Base-by-base conservation (phyloP, 2,797 vertebrate genomes). In the Atherinosoma microstoma region DNA sequence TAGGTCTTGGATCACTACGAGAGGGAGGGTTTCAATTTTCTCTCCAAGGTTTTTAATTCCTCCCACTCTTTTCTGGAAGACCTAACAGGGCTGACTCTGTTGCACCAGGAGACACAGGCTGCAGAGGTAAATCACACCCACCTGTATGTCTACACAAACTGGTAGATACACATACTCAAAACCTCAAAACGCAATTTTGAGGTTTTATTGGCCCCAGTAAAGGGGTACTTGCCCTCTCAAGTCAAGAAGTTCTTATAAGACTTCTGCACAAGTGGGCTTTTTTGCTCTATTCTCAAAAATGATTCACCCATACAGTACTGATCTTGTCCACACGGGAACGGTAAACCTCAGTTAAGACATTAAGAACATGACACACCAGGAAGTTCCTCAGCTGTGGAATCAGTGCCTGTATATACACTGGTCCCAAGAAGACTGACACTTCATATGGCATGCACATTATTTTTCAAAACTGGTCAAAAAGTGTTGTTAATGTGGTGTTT, bases 31-130 rank as follows among this genome's bases (percentile, higher is more conserved):
- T 99, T 99, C 92, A 84, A 90, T 87, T 99, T 99, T 93, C 93
- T 99, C 58, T 95, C 94, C 6, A 95, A 97, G 80, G 98, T 98
- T 86, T 99, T 99, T 89, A 98, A 99, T 93, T 99, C 98, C n/a
- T 98, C 98, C 18, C 98, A 99, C 94, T 97, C 97, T 56, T 99
- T 98, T 94, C 94, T 99, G 88, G 98, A 99, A 91, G 98, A 99
- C 87, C 92, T 99, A 89, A 99, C 98, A 0, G 98, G 98, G 24
- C 95, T 99, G 63, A 99, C 98, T 0, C 90, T 98, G 85, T 89
- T 99, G 51, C 98, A 99, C 83, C 98, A 99, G 91, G 98, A 99
- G 90, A 99, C 98, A 0, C 98, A 99, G 87, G 97, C 97, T 58
- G 98, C 98, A 27, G 98, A 99, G 97, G 98, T 99, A 94, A 94